Evolutionary conservation across 2,888 invertebrate genomes (phyloP).

Genomic region (Athripsodes cinereus): DNA sequence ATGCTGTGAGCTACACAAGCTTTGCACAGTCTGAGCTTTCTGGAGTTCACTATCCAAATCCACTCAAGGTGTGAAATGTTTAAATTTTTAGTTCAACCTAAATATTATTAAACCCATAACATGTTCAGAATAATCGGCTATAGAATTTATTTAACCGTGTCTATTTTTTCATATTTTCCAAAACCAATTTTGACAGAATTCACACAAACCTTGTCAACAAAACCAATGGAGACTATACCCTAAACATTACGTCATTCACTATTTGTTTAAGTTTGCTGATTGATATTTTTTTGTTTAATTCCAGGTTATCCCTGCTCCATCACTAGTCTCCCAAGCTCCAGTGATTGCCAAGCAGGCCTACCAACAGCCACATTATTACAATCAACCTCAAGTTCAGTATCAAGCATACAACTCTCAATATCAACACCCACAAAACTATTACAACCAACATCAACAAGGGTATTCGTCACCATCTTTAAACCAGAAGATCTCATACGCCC

Average conservation of each 20-base stretch:
- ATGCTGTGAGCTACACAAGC: constrained; percentile 22
- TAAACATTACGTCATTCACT: too few relatives aligned
- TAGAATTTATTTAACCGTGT: too few relatives aligned
- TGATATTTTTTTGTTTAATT: neutral
- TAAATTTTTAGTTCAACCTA: neutral
- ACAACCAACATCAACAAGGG: constrained; percentile 7
- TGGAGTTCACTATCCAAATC: neutral
- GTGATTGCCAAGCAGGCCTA: constrained; percentile 21
- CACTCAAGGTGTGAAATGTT: constrained; percentile 3
- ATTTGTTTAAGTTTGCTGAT: too few relatives aligned
- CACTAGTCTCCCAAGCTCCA: constrained; percentile 14
- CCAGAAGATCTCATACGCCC: constrained; percentile 12
- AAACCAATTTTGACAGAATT: too few relatives aligned
- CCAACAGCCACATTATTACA: constrained; percentile 17
- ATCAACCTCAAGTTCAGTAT: constrained; percentile 7
- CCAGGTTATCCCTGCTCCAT: constrained; percentile 16
- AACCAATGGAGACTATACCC: too few relatives aligned
- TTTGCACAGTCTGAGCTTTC: constrained; percentile 19
- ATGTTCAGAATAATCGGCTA: too few relatives aligned
- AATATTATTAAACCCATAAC: too few relatives aligned
- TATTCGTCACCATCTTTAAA: neutral
- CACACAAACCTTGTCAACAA: too few relatives aligned
- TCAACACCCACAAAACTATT: constrained; percentile 9
- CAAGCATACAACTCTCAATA: neutral
- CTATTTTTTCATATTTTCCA: too few relatives aligned